Evolutionary conservation across 2,113 vertebrate species (phyloP).

Genomic region (Brachyhypopomus occidentalis): DNA sequence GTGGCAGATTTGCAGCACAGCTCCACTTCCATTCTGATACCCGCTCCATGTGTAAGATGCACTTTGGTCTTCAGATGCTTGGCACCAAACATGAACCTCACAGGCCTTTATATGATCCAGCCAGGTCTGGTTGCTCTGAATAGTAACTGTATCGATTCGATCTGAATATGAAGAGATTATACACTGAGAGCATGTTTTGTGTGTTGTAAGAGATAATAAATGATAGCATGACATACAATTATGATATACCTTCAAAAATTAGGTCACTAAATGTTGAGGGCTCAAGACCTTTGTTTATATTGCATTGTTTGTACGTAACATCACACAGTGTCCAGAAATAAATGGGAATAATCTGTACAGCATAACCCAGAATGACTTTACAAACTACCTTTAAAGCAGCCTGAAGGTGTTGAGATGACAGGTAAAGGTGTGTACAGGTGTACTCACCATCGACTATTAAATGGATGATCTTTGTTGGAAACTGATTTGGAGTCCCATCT

Average conservation of each 20-base stretch:
- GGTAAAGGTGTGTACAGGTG: not conserved
- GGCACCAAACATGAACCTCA: slow-evolving; percentile 47
- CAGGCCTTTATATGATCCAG: not conserved
- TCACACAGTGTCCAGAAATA: not conserved
- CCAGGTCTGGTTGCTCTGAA: slow-evolving; percentile 2
- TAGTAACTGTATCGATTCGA: not conserved
- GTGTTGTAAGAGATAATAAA: too few relatives aligned
- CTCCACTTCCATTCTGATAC: not conserved
- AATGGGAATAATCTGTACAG: not conserved
- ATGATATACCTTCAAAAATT: too few relatives aligned
- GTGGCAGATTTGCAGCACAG: not conserved
- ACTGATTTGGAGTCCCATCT: not conserved
- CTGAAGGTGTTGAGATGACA: too few relatives aligned
- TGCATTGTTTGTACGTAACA: not conserved
- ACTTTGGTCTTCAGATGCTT: accelerated
- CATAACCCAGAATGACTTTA: not conserved
- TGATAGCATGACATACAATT: too few relatives aligned
- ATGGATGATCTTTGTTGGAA: not conserved
- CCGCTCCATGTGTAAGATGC: slow-evolving; percentile 54
- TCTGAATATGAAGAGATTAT: too few relatives aligned
- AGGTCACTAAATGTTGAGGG: too few relatives aligned
- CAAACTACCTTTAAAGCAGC: not conserved
- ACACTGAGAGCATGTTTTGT: too few relatives aligned
- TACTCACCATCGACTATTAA: not conserved
- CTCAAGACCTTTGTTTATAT: too few relatives aligned